Evolutionary conservation across 2,113 vertebrate species (phyloP).

Genomic region (Psettodes erumei): DNA sequence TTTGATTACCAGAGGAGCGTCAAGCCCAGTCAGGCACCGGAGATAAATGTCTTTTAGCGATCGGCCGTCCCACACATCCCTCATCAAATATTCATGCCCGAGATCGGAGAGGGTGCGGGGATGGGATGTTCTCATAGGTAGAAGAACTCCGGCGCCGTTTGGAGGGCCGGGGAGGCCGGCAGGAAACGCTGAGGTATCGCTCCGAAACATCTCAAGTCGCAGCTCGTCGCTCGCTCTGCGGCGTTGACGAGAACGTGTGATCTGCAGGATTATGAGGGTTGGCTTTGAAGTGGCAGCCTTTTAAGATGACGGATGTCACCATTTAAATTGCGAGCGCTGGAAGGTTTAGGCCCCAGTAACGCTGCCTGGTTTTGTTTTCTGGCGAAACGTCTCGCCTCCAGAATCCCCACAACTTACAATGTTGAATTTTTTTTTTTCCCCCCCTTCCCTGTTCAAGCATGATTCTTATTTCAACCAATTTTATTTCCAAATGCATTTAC

Average conservation of each 20-base stretch:
- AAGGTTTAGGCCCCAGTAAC: neutral
- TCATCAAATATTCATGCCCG: conserved; percentile 89
- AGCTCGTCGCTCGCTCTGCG: conserved; percentile 9
- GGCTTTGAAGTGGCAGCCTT: conserved; percentile 23
- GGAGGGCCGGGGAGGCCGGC: neutral
- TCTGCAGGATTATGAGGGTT: conserved; percentile 3
- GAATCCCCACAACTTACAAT: neutral
- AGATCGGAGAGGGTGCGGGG: conserved; percentile 74
- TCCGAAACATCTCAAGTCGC: conserved; percentile 30
- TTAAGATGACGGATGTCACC: conserved; percentile 13
- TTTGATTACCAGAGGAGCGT: conserved; percentile 59
- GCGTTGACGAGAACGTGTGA: neutral
- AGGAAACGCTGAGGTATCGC: conserved; percentile 43
- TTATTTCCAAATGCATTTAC: too few relatives aligned
- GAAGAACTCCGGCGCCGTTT: conserved; percentile 27
- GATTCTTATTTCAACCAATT: neutral
- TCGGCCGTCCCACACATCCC: conserved; percentile 70
- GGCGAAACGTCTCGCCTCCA: neutral
- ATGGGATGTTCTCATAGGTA: conserved; percentile 60
- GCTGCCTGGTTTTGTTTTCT: neutral
- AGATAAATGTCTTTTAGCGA: conserved; percentile 85
- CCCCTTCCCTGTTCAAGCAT: neutral
- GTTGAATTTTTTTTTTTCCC: neutral
- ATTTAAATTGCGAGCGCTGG: conserved; percentile 15
- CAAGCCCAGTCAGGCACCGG: conserved; percentile 81